Evolutionary conservation across 37 sponge, comb jelly and placozoan genomes (phyloP).

Genomic region (Aplysina aerophoba): DNA sequence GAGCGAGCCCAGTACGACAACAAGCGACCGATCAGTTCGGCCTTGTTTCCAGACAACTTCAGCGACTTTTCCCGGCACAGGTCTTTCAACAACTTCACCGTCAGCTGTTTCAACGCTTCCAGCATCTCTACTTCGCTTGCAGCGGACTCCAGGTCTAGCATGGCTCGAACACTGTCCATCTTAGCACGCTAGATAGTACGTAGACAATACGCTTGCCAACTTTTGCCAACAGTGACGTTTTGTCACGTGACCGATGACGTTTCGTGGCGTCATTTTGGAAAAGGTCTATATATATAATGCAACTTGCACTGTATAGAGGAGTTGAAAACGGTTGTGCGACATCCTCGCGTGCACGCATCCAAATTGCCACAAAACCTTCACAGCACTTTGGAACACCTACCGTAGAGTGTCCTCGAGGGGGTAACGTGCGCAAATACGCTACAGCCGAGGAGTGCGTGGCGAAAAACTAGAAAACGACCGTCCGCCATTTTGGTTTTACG

Average conservation of each 20-base stretch:
- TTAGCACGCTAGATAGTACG: neutral
- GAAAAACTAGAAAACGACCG: too few relatives aligned
- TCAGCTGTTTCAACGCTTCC: neutral
- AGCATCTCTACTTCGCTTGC: neutral
- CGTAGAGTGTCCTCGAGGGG: too few relatives aligned
- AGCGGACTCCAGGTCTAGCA: neutral
- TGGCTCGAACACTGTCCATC: neutral
- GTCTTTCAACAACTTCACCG: neutral
- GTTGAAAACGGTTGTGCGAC: too few relatives aligned
- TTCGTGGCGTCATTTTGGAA: slow-evolving; percentile 13
- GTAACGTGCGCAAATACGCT: too few relatives aligned
- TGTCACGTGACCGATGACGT: too few relatives aligned
- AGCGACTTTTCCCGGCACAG: neutral
- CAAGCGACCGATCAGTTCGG: slow-evolving; percentile 6
- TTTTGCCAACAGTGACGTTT: slow-evolving; percentile 30
- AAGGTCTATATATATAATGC: too few relatives aligned
- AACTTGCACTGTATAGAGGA: too few relatives aligned
- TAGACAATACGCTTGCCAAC: neutral
- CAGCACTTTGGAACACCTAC: too few relatives aligned
- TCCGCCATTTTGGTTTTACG: too few relatives aligned
- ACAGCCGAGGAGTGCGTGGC: too few relatives aligned
- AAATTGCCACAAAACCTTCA: too few relatives aligned
- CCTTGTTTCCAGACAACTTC: neutral
- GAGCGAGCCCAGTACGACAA: neutral
- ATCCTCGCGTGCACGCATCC: too few relatives aligned